Evolutionary conservation across 2,113 vertebrate species (phyloP), one percentile per base, ranked within the genome.

Genomic region (Beaufortia kweichowensis): DNA sequence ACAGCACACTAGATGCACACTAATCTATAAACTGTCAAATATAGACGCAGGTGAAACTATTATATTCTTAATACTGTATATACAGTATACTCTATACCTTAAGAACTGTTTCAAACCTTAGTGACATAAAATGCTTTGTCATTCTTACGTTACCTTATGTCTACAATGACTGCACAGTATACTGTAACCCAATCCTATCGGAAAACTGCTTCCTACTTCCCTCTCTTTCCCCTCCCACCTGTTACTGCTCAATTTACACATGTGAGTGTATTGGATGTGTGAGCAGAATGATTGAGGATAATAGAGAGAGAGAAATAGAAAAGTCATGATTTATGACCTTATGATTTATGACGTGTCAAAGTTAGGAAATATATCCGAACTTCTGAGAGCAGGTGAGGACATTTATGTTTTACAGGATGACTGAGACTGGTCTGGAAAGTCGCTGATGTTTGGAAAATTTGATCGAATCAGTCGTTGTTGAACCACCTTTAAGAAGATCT

Each of bases 171-270:
- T 4, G 10, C 23, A 11, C 53, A 26, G 31, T 17, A 46, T n/a
- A n/a, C n/a, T 53, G 39, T 21, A 74, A 74, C 6, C 6, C 21
- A 48, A 73, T 61, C 56, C 12, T 43, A 2, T 39, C 26, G 0
- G 55, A 48, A 61, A 73, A 43, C 57, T 39, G 10, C 33, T 62
- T 61, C 71, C 70, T 48, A 3, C 57, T 74, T 74, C 71, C 35
- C n/a, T 74, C 2, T 60, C 35, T 41, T 71, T 19, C 21, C n/a
- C n/a, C n/a, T 74, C 24, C 57, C 1, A 61, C 15, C 39, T 21
- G 24, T 19, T 43, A 19, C 28, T 71, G 23, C 69, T 19, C 23
- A 21, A 66, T 46, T 19, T 66, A 15, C 63, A 21, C 8, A 12
- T 1, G 10, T 68, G 50, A 55, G 10, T 71, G 53, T 41, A 17